phyloP scores from a whole-genome alignment of 2,797 vertebrate genomes.

The Sylvia borin region DNA sequence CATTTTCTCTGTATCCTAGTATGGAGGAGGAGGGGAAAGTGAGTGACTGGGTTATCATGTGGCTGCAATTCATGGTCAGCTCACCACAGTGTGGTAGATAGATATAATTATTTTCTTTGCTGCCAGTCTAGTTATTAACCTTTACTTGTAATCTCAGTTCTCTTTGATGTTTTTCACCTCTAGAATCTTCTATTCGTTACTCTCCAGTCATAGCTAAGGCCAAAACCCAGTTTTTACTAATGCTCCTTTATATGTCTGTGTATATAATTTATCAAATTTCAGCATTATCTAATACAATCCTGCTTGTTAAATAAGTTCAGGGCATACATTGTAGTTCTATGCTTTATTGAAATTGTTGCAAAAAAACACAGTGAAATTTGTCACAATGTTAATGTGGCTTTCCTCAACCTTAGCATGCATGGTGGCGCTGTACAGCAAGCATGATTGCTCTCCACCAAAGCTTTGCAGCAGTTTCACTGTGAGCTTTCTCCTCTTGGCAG shows the following conservation, averaged over 20 bases:
- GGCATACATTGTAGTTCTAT: not conserved
- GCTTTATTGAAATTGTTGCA: not conserved
- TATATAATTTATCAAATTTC: not conserved
- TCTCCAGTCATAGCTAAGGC: not conserved
- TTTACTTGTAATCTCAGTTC: not conserved
- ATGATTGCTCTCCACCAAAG: not conserved
- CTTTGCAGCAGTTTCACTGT: too few species aligned
- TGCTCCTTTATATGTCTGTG: not conserved
- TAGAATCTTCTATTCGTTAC: not conserved
- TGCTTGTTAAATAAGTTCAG: not conserved
- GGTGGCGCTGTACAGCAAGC: not conserved
- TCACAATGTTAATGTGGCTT: not conserved
- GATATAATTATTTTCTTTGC: not conserved
- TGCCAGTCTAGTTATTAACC: not conserved
- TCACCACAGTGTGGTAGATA: not conserved
- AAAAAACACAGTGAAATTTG: not conserved
- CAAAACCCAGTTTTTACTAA: not conserved
- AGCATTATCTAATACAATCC: not conserved
- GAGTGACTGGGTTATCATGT: not conserved
- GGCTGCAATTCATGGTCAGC: not conserved
- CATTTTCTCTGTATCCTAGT: not conserved
- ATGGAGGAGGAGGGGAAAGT: not conserved
- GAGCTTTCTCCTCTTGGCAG: not conserved
- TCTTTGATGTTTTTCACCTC: not conserved
- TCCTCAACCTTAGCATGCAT: fast-evolving